phyloP scores from a whole-genome alignment of 2,888 invertebrate species.

The Congeria kusceri region DNA sequence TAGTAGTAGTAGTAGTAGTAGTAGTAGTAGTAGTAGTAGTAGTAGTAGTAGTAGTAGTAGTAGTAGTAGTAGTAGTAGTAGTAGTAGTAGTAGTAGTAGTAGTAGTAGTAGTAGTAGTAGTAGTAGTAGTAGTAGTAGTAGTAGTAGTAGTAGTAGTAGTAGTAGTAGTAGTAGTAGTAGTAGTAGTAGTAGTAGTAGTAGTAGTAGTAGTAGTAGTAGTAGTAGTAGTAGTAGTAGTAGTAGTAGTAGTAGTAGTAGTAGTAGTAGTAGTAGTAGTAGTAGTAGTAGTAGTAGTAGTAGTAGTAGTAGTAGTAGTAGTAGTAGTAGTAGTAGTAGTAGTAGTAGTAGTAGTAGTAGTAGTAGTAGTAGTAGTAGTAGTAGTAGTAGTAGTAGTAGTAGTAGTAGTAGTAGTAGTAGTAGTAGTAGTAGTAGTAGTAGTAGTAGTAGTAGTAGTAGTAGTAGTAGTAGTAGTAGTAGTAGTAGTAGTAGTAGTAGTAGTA shows the following conservation, averaged over 20 bases:
- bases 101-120: neutral
- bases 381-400: too few species aligned
- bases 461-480: too few species aligned
- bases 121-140: neutral
- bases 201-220: neutral
- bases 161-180: neutral
- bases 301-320: too few species aligned
- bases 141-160: neutral
- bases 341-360: too few species aligned
- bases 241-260: constrained; percentile 3
- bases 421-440: too few species aligned
- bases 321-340: too few species aligned
- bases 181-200: neutral
- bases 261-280: constrained; percentile 3
- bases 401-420: too few species aligned
- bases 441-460: too few species aligned
- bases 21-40: neutral
- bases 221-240: constrained; percentile 3
- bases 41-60: neutral
- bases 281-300: too few species aligned
- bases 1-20: neutral
- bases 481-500: too few species aligned
- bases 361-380: too few species aligned
- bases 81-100: neutral
- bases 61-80: neutral